Evolutionary conservation across 2,888 invertebrate genomes (phyloP).

Genomic region (Tortrix viridana): DNA sequence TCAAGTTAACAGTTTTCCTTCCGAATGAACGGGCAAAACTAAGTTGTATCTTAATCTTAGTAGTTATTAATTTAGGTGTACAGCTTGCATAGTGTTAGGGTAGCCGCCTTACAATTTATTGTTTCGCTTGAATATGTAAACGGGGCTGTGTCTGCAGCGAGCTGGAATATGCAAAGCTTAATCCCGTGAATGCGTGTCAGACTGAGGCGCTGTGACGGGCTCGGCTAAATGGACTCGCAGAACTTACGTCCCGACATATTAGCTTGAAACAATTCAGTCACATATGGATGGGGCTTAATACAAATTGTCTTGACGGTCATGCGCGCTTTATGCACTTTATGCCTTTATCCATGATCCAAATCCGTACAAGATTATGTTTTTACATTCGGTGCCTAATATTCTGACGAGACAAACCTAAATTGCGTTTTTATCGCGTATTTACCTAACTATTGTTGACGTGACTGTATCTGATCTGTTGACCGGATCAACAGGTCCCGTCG

Average conservation of each 20-base stretch:
- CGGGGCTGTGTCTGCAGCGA: constrained; percentile 48
- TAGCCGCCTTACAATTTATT: constrained; percentile 58
- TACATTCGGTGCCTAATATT: background rate
- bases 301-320: constrained; percentile 13
- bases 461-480: too few species aligned
- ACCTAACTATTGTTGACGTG: too few species aligned
- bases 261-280: constrained; percentile 19
- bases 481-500: too few species aligned
- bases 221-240: constrained; percentile 40
- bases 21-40: background rate
- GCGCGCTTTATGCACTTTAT: background rate
- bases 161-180: constrained; percentile 67
- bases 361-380: background rate
- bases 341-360: background rate
- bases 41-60: constrained; percentile 17
- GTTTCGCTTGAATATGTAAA: constrained; percentile 62
- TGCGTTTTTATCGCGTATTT: too few species aligned
- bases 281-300: constrained; percentile 11
- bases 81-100: constrained; percentile 42
- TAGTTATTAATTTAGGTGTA: constrained; percentile 40
- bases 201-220: constrained; percentile 49
- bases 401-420: too few species aligned
- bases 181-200: constrained; percentile 60
- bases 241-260: constrained; percentile 35
- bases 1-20: constrained; percentile 13